A percentile compares a stretch with the other conserved stretches of the same genome.
These are phyloP conservation scores for Epinotia ramella DNA, from an alignment of 2,888 invertebrate genomes.

Conservation along the genomic window DNA sequence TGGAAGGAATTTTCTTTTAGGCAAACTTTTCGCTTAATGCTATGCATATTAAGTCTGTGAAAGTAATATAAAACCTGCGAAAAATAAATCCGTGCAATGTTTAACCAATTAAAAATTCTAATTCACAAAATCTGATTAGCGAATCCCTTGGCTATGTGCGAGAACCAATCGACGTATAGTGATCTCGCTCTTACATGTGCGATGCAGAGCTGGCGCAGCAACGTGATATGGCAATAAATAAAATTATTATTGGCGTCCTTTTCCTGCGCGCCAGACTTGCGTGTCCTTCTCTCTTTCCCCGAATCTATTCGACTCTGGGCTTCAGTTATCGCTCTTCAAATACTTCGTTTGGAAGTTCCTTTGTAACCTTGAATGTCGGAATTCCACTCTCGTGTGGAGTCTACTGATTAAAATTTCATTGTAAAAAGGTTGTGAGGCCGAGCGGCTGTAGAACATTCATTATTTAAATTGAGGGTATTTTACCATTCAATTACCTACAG, in stretches of 20 bases:
- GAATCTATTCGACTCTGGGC: conserved; percentile 64
- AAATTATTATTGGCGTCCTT: conserved; percentile 66
- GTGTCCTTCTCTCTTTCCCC: conserved; percentile 57
- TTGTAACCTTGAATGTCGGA: conserved; percentile 77
- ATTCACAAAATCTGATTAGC: conserved; percentile 61
- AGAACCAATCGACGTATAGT: conserved; percentile 60
- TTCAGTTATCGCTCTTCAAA: conserved; percentile 79
- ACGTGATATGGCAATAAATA: conserved; percentile 82
- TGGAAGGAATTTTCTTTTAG: background rate
- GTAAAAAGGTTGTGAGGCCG: conserved; percentile 35
- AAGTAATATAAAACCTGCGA: conserved; percentile 26
- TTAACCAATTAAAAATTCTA: conserved; percentile 59
- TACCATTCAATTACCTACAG: conserved; percentile 11
- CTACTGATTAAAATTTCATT: conserved; percentile 44
- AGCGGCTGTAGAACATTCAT: conserved; percentile 26
- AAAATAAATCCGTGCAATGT: conserved; percentile 53
- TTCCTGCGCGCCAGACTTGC: conserved; percentile 47
- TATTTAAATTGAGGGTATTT: conserved; percentile 35
- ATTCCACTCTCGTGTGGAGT: conserved; percentile 60
- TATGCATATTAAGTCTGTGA: conserved; percentile 24
- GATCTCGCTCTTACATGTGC: conserved; percentile 65
- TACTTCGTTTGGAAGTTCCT: conserved; percentile 77
- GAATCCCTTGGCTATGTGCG: conserved; percentile 57
- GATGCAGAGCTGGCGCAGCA: conserved; percentile 63
- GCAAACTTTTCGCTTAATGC: background rate